A percentile compares a stretch with the other conserved stretches of the same genome.
phyloP scores from a whole-genome alignment of 1,140 invertebrate species.

The Pseudobourletiella spinata region DNA sequence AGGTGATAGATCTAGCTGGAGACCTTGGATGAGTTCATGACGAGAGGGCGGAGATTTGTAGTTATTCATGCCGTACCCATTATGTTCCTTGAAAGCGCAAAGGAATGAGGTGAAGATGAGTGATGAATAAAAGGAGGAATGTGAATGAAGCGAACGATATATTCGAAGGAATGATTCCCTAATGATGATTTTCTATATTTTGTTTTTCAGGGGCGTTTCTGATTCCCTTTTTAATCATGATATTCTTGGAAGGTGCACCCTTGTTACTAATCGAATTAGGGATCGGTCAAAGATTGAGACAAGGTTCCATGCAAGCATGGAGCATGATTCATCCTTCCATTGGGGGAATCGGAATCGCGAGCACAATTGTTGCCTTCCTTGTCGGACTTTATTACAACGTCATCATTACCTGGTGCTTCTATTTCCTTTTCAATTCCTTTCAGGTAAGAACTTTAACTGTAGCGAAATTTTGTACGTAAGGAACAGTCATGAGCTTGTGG shows the following conservation, averaged over 20 bases:
- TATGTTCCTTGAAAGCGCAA: too few species aligned
- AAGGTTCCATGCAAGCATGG: slow-evolving; percentile 85
- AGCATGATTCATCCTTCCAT: slow-evolving; percentile 88
- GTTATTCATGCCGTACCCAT: too few species aligned
- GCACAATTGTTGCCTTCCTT: slow-evolving; percentile 62
- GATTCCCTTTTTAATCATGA: slow-evolving; percentile 91
- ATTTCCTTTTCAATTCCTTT: slow-evolving; percentile 84
- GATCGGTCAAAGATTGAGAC: slow-evolving; percentile 80
- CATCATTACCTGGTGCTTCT: slow-evolving; percentile 97
- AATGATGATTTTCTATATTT: slow-evolving; percentile 1
- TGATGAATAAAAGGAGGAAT: background rate
- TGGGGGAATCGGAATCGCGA: slow-evolving; percentile 73
- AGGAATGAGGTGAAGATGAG: background rate
- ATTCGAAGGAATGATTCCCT: too few species aligned
- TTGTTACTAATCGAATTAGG: slow-evolving; percentile 88
- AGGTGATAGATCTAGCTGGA: too few species aligned
- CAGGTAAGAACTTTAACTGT: too few species aligned
- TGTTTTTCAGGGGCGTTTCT: slow-evolving; percentile 77
- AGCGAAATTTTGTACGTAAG: background rate
- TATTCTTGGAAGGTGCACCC: slow-evolving; percentile 84
- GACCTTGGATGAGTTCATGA: too few species aligned
- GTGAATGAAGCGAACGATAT: too few species aligned
- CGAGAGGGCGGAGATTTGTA: too few species aligned
- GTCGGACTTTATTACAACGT: slow-evolving; percentile 88
- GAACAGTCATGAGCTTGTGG: background rate